phyloP scores from a whole-genome alignment of 2,113 vertebrate species.

The Sturnira hondurensis region DNA sequence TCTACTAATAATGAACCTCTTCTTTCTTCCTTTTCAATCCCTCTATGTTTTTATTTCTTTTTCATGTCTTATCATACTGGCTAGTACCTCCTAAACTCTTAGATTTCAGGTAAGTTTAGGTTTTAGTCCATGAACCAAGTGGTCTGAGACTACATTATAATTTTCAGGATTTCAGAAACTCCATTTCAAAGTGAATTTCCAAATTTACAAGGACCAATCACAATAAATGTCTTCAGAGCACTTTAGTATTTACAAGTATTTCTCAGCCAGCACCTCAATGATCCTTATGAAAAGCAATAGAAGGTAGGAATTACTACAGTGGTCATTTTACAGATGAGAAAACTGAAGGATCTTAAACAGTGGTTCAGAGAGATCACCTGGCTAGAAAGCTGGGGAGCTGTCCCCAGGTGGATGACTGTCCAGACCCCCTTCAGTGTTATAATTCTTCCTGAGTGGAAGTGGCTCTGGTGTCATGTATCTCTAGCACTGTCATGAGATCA shows the following conservation, averaged over 20 bases:
- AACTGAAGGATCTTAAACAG: neutral
- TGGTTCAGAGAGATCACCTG: neutral
- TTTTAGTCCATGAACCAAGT: neutral
- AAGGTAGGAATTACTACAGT: neutral
- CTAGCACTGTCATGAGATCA: neutral
- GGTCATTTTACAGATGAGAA: neutral
- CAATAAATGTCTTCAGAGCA: neutral
- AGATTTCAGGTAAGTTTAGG: neutral
- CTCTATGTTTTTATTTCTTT: neutral
- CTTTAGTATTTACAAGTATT: neutral
- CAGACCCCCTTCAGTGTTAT: neutral
- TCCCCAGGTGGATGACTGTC: neutral
- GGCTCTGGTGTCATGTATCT: neutral
- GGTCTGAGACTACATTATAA: neutral
- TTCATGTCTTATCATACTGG: neutral
- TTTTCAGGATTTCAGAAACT: neutral
- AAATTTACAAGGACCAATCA: neutral
- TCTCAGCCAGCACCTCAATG: neutral
- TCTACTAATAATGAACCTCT: neutral
- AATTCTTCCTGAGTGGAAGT: neutral
- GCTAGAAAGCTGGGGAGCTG: neutral
- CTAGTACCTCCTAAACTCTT: neutral
- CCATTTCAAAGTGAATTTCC: neutral
- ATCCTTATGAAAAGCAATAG: neutral
- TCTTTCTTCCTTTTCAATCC: neutral